Evolutionary conservation across 2,797 vertebrate genomes (phyloP), one percentile per base, ranked within the genome.

Genomic region (Galagoides demidoff): DNA sequence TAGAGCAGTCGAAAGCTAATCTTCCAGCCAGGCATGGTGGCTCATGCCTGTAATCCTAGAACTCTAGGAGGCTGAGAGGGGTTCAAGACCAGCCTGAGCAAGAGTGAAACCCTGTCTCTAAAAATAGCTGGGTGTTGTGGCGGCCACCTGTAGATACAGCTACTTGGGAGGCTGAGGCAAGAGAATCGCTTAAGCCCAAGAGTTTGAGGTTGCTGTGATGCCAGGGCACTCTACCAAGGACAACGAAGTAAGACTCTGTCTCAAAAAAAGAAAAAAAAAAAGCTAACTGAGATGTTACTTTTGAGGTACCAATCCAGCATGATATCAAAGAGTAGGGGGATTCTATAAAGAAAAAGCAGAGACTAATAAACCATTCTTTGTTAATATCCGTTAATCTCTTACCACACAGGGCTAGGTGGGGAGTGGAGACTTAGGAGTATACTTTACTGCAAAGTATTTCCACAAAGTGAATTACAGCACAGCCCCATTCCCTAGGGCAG

Each of bases 241-340:
- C 49, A 16, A 52, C 49, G 17, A 52, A 16, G 49, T 52, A 52
- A 52, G 49, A 52, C 14, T 52, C 49, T 52, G 49, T 52, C 49
- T 52, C 49, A 52, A 52, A 52, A 52, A 52, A 52, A 14, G 49
- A 45, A 45, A 45, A 12, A 45, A 49, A 49, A 94, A 92, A 91
- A 95, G 37, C 64, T 82, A 70, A 89, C 55, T 45, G 77, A 95
- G 43, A 43, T 86, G n/a, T 94, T 85, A 77, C 16, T 64, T 85
- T 95, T 77, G 71, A 92, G 66, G 20, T n/a, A 10, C 22, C 57
- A 61, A 73, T 71, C 52, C 66, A 27, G 77, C 31, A 55, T 20
- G 1, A 55, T 89, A 78, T 77, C 79, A 93, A 85, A 91, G 29
- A 83, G 29, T 45, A 92, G 4, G 25, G 6, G 93, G 11, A 87